Conservation (phyloP, 2,797 vertebrate genomes). For the Channa striata region DNA sequence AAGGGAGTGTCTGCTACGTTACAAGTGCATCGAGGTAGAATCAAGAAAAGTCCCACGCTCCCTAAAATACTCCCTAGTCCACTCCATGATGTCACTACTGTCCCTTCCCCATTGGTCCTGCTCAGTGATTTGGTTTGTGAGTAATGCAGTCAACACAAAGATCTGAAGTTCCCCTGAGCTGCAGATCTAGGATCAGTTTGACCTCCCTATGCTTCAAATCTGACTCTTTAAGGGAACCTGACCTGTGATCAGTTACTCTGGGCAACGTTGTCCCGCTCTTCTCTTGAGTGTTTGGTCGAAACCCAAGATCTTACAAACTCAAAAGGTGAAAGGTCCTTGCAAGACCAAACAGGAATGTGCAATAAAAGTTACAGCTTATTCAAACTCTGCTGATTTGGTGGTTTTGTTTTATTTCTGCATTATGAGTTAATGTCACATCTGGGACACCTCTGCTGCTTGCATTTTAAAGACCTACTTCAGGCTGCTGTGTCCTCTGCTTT, state of each 20-base stretch:
- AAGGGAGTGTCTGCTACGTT: slow-evolving; percentile 53
- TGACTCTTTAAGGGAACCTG: slow-evolving; percentile 61
- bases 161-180: slow-evolving; percentile 55
- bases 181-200: slow-evolving; percentile 70
- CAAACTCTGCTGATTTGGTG: slow-evolving; percentile 74
- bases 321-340: slow-evolving; percentile 80
- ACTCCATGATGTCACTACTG: slow-evolving; percentile 71
- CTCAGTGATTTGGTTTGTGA: slow-evolving; percentile 61
- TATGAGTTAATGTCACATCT: slow-evolving; percentile 25
- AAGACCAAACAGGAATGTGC: slow-evolving; percentile 91
- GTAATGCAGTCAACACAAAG: slow-evolving; percentile 62
- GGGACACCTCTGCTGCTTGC: slow-evolving; percentile 1
- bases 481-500: slow-evolving; percentile 54
- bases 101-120: slow-evolving; percentile 65
- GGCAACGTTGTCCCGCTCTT: slow-evolving; percentile 60
- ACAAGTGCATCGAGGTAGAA: slow-evolving; percentile 50
- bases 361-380: slow-evolving; percentile 90
- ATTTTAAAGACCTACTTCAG: slow-evolving; percentile 54
- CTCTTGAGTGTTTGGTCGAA: slow-evolving; percentile 72
- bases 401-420: slow-evolving; percentile 58
- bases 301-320: slow-evolving; percentile 65
- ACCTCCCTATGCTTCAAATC: slow-evolving; percentile 69
- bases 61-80: slow-evolving; percentile 52
- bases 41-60: slow-evolving; percentile 49
- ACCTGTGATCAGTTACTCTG: slow-evolving; percentile 64